Conservation (phyloP, 2,113 vertebrate genomes). For the Rhea americana region DNA sequence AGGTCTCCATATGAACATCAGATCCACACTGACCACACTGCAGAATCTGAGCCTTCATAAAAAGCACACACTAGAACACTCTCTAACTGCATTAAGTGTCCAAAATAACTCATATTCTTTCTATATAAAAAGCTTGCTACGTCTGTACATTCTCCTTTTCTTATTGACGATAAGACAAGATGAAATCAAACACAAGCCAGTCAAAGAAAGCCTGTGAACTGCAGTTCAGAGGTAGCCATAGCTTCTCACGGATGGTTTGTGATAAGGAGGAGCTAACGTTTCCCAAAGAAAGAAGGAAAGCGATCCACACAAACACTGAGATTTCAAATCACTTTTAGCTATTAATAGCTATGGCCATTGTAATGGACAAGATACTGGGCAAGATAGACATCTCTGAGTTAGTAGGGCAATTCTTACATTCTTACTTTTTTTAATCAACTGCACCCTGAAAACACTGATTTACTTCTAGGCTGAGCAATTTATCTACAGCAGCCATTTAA, state of each 20-base stretch:
- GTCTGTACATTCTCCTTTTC: background rate
- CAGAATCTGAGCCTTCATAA: background rate
- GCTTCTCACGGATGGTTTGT: background rate
- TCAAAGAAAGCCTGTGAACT: background rate
- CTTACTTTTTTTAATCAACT: slow-evolving; percentile 53
- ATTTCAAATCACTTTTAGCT: slow-evolving; percentile 2
- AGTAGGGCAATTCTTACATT: background rate
- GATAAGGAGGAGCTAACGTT: background rate
- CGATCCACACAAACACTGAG: background rate
- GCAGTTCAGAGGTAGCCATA: background rate
- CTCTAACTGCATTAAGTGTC: background rate
- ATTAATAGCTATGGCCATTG: background rate
- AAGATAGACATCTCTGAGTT: slow-evolving; percentile 2
- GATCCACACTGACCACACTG: background rate
- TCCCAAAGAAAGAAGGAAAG: slow-evolving; percentile 4
- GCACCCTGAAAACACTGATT: slow-evolving; percentile 14
- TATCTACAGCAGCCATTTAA: slow-evolving; percentile 45
- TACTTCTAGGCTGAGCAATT: slow-evolving; percentile 45
- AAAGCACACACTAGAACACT: background rate
- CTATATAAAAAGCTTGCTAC: background rate
- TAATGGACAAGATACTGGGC: background rate
- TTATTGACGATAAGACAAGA: background rate
- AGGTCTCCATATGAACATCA: background rate
- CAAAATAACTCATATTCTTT: background rate
- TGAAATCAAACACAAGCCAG: slow-evolving; percentile 8